Base-by-base conservation (phyloP, 2,888 invertebrate genomes). In the Eilema griseolum region DNA sequence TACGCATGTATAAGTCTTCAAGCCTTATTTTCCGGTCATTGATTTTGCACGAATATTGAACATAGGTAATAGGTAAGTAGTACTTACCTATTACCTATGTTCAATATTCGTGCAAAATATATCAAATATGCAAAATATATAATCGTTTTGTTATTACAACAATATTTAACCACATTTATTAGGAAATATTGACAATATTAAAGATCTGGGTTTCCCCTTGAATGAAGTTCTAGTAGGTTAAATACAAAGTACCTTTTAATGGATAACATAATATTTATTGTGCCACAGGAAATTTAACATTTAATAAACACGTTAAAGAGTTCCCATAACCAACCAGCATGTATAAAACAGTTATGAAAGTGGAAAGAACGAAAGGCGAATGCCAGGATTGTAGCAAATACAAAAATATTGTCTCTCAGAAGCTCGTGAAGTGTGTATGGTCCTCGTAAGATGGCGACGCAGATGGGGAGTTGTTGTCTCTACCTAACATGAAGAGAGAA, bases 1-100 rank as follows among this genome's bases (percentile, higher is more conserved):
- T 68, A 68, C 68, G 28, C n/a, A 69, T 60, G 20, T 41, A 64
- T 46, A 14, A 24, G 16, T 62, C 37, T 64, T 46, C 14, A 37
- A 37, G 33, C 7, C 26, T 5, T 14, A 24, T 59, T 59, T 59
- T 65, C 52, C 23, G 31, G 56, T 64, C 64, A 52, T 10, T 52
- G 52, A 26, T 12, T 7, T 63, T 63, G 28, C 12, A n/a, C 24
- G 37, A 24, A 20, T 62, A 26, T 26, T 26, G 1, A 28, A 62
- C 24, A 41, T 11, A 62, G 37, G 14, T 20, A 3, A 16, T 26
- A 62, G 10, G 33, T 37, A 33, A 33, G 14, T 1, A 24, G 10
- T 8, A 37, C n/a, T n/a, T n/a, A n/a, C n/a, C n/a, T n/a, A n/a
- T n/a, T n/a, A n/a, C n/a, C n/a, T n/a, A n/a, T n/a, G n/a, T n/a